A percentile compares a stretch with the other conserved stretches of the same genome.
phyloP scores from a whole-genome alignment of 2,797 vertebrate genomes.

The Macroramphosus scolopax region DNA sequence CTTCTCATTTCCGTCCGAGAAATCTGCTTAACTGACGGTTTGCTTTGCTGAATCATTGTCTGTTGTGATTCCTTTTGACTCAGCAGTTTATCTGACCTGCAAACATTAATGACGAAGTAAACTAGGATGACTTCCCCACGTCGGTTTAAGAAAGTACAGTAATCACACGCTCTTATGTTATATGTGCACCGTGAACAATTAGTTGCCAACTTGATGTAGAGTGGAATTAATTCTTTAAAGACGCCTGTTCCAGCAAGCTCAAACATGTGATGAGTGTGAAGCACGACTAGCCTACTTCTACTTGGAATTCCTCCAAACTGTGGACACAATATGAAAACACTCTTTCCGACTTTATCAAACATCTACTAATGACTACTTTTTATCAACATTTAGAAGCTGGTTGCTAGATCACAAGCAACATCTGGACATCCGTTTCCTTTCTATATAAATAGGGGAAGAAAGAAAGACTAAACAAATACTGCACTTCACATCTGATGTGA shows the following conservation, averaged over 20 bases:
- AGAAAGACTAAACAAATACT: background rate
- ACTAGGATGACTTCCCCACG: background rate
- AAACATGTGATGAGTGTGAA: constrained; percentile 45
- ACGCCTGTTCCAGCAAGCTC: no score
- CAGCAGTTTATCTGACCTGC: constrained; percentile 2
- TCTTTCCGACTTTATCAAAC: no score
- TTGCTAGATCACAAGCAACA: no score
- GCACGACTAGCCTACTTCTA: no score
- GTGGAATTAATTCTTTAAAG: no score
- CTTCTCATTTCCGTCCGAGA: constrained; percentile 41
- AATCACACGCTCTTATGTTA: background rate
- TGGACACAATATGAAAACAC: no score
- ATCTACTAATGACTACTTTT: no score
- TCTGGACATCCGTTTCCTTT: background rate
- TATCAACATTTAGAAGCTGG: no score
- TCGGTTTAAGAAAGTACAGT: background rate
- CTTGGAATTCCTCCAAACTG: no score
- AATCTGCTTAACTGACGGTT: constrained; percentile 10
- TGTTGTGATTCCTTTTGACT: constrained; percentile 12
- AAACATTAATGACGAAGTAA: background rate
- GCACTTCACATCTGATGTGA: background rate
- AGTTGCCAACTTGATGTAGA: no score
- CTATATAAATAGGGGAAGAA: background rate
- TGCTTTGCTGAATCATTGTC: constrained; percentile 30
- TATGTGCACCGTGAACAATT: no score